phyloP scores from a whole-genome alignment of 2,888 invertebrate genomes.

The Apocheima hispidaria region DNA sequence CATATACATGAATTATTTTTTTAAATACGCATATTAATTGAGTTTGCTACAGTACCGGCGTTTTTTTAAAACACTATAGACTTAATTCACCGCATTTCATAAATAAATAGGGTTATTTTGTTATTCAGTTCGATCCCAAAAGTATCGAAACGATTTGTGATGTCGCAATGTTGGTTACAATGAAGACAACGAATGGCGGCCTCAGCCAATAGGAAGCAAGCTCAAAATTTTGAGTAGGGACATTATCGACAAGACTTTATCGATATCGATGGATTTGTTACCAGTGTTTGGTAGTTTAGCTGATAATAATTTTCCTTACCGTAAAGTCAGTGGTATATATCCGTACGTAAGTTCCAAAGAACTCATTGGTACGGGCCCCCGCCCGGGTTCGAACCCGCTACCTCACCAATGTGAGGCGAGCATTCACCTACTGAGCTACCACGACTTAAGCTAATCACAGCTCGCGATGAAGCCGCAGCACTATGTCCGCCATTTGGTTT shows the following conservation, averaged over 20 bases:
- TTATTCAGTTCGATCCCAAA: background rate
- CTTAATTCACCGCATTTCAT: background rate
- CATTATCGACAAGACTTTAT: conserved; percentile 51
- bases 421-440: too few species aligned
- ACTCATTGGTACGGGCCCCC: too few species aligned
- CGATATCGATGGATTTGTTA: conserved; percentile 38
- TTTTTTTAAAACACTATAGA: background rate
- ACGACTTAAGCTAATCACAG: too few species aligned
- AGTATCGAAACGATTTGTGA: conserved; percentile 47
- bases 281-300: background rate
- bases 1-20: conserved; percentile 2
- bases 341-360: too few species aligned
- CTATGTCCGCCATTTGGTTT: too few species aligned
- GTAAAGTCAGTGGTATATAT: too few species aligned
- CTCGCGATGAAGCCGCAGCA: too few species aligned
- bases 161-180: conserved; percentile 59
- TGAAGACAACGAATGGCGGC: conserved; percentile 55
- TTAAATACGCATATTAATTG: background rate
- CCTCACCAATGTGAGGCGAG: too few species aligned
- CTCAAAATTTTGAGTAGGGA: conserved; percentile 43
- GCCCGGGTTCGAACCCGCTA: too few species aligned
- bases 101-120: background rate
- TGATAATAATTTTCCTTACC: background rate
- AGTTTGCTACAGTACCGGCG: background rate
- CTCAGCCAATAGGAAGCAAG: conserved; percentile 64